Conservation (phyloP, 1,140 invertebrate genomes). For the Diabrotica virgifera region DNA sequence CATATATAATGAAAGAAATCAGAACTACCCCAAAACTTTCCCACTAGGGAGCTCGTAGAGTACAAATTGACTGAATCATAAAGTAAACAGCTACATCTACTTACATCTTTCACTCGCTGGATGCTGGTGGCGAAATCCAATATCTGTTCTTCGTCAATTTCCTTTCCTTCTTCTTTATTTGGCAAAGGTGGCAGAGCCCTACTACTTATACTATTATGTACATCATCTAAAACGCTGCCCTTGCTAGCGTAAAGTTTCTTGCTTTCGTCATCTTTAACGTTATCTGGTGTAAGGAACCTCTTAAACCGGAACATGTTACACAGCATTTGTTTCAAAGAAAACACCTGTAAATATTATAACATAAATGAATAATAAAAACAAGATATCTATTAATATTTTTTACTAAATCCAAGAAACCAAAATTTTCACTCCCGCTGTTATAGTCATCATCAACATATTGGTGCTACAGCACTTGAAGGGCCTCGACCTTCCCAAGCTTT, state of each 20-base stretch:
- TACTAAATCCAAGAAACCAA: no score
- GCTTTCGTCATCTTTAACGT: slow-evolving; percentile 43
- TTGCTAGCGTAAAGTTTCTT: slow-evolving; percentile 33
- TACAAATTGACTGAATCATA: no score
- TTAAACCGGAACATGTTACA: slow-evolving; percentile 79
- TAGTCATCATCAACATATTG: no score
- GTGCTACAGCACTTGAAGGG: no score
- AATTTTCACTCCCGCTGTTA: no score
- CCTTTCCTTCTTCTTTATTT: slow-evolving; percentile 48
- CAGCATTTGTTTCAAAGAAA: slow-evolving; percentile 79
- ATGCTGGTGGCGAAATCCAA: slow-evolving; percentile 89
- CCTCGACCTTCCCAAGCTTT: no score
- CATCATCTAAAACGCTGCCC: slow-evolving; percentile 31
- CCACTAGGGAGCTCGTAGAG: no score
- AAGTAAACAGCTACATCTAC: slow-evolving; percentile 43
- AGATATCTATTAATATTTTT: background rate
- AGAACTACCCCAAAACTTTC: no score
- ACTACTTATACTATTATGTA: slow-evolving; percentile 54
- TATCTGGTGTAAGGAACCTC: slow-evolving; percentile 53
- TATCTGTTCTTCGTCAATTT: slow-evolving; percentile 49
- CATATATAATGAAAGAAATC: no score
- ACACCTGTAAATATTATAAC: slow-evolving; percentile 44
- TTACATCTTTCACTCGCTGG: slow-evolving; percentile 90
- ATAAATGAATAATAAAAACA: background rate
- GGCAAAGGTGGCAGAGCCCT: slow-evolving; percentile 80